Evolutionary conservation across 2,797 vertebrate species (phyloP).

Genomic region (Hirundo rustica): DNA sequence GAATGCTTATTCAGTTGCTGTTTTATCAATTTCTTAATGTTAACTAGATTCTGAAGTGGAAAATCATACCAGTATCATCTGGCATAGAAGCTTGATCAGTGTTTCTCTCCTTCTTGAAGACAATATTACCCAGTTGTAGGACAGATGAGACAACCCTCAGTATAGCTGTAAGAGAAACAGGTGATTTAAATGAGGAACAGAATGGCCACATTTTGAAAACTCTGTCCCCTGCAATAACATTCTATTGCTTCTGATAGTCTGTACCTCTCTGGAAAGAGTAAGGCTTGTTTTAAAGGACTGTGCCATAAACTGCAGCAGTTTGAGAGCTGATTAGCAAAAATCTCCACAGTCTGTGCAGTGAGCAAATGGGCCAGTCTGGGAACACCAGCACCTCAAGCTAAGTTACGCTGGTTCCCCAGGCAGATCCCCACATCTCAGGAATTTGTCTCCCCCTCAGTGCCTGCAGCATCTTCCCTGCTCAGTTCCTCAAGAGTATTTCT

Average conservation of each 20-base stretch:
- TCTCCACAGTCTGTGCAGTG: not conserved
- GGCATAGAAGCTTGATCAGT: constrained; percentile 98
- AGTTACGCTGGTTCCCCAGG: not conserved
- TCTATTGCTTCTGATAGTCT: not conserved
- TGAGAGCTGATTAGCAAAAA: not conserved
- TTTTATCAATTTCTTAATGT: not conserved
- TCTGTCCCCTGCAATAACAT: not conserved
- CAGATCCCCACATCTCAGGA: not conserved
- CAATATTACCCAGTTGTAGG: constrained; percentile 94
- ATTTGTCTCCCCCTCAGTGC: not conserved
- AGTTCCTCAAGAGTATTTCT: not conserved
- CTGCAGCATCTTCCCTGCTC: not conserved
- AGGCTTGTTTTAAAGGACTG: not conserved
- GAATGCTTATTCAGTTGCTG: not conserved
- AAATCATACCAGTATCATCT: constrained; percentile 88
- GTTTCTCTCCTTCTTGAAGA: constrained; percentile 97
- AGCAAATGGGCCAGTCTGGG: not conserved
- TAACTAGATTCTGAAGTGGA: not conserved
- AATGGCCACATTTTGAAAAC: not conserved
- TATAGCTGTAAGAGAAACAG: constrained; percentile 78
- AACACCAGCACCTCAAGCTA: not conserved
- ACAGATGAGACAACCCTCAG: constrained; percentile 93
- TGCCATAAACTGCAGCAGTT: not conserved
- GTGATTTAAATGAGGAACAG: not conserved
- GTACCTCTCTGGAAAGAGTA: not conserved